Evolutionary conservation across 2,888 invertebrate species (phyloP), one percentile per base, ranked within the genome.

Genomic region (Polyommatus icarus): DNA sequence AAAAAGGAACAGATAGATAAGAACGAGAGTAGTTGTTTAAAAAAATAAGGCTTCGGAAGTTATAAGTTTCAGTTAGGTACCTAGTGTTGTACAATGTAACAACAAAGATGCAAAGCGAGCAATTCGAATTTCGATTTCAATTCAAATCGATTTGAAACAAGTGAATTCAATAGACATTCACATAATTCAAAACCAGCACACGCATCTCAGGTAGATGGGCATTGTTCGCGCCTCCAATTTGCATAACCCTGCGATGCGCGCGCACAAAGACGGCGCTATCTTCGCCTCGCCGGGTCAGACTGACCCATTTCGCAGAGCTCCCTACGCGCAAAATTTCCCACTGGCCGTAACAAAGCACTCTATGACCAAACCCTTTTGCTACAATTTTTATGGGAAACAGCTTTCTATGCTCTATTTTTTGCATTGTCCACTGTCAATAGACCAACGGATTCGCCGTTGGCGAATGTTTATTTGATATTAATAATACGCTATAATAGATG

Each of bases 331-430:
- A 91, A 91, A 88, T 88, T 93, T 94, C 93, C 91, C 93, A 94
- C 93, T 93, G 91, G 80, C 89, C 89, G 82, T 80, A 87, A 92
- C 93, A 93, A 93, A 87, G 85, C 83, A 75, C 78, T 84, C 84
- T 89, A 87, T 89, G 89, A 87, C 90, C 88, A 89, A 88, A 91
- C 90, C 91, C 90, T 89, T 91, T 91, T 86, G 89, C 81, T 89
- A 89, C 87, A 84, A 89, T 90, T 92, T 91, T 93, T 92, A 92
- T 93, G 93, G 92, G 93, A 93, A 93, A 89, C 85, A 87, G 86
- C 86, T 89, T 89, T 88, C 88, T 89, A 87, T 89, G 92, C 92
- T 93, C 93, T 84, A 92, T 91, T 92, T 93, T 93, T 93, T 92
- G 93, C 93, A 91, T 94, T 93, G 93, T 93, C 93, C 93, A 83